Percentiles rank a stretch among this genome's conserved stretches.
phyloP scores from a whole-genome alignment of 2,888 invertebrate species.

The Rosalia funebris region DNA sequence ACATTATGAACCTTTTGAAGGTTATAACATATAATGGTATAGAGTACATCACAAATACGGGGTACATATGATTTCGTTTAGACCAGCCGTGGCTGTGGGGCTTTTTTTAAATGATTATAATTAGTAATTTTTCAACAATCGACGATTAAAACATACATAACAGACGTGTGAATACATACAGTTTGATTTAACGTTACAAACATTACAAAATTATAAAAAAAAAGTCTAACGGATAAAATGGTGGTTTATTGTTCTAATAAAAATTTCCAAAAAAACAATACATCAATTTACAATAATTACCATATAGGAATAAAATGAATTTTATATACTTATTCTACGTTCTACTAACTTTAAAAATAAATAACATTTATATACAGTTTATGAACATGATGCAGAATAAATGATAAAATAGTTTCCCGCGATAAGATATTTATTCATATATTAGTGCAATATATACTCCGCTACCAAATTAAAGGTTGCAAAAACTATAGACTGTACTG shows the following conservation, averaged over 20 bases:
- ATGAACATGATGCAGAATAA: slow-evolving; percentile 46
- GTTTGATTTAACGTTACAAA: not conserved
- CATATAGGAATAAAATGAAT: slow-evolving; percentile 36
- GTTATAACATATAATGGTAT: slow-evolving; percentile 15
- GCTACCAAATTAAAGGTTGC: slow-evolving; percentile 26
- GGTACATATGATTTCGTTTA: slow-evolving; percentile 17
- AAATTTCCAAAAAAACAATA: slow-evolving; percentile 17
- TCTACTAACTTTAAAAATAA: slow-evolving; percentile 48
- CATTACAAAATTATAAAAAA: not conserved
- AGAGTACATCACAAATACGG: slow-evolving; percentile 21
- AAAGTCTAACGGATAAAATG: not conserved
- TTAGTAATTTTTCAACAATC: slow-evolving; percentile 20
- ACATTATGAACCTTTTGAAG: slow-evolving; percentile 8
- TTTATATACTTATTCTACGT: slow-evolving; percentile 37
- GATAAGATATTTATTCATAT: slow-evolving; percentile 10
- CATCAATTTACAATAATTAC: slow-evolving; percentile 7
- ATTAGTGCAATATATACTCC: slow-evolving; percentile 30
- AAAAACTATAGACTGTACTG: slow-evolving; percentile 33
- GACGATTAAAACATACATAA: slow-evolving; percentile 7
- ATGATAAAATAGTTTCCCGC: slow-evolving; percentile 41
- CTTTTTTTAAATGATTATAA: not conserved
- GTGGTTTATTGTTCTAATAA: slow-evolving; percentile 1
- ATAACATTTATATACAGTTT: slow-evolving; percentile 52
- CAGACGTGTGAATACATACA: not conserved
- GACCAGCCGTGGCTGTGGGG: not conserved